Percentiles rank a stretch among this genome's conserved stretches.
phyloP scores from a whole-genome alignment of 1,140 invertebrate genomes.

The Archegozetes longisetosus region DNA sequence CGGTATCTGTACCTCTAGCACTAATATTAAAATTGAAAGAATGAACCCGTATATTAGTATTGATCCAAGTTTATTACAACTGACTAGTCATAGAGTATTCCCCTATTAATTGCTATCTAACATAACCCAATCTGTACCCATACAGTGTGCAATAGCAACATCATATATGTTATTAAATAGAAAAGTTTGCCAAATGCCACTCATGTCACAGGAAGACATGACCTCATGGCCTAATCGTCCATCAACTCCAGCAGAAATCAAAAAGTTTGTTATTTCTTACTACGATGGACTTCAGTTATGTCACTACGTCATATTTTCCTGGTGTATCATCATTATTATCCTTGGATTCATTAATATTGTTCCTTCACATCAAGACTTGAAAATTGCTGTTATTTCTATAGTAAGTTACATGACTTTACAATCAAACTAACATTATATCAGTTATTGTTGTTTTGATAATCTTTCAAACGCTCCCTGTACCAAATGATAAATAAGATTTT shows the following conservation, averaged over 20 bases:
- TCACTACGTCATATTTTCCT: not conserved
- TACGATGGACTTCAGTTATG: not conserved
- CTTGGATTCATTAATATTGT: constrained; percentile 3
- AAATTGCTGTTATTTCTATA: not conserved
- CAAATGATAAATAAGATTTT: not conserved
- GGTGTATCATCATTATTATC: not conserved
- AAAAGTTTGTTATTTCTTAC: not conserved
- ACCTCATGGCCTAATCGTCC: not conserved
- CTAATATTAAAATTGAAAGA: too few species aligned
- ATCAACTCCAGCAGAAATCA: not conserved
- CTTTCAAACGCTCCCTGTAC: not conserved
- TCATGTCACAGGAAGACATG: not conserved
- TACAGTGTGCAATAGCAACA: not conserved
- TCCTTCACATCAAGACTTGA: constrained; percentile 1
- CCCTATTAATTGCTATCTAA: too few species aligned
- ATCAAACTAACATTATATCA: not conserved
- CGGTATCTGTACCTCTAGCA: too few species aligned
- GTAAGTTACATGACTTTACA: not conserved
- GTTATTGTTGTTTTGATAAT: not conserved
- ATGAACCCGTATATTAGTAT: too few species aligned
- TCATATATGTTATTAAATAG: not conserved
- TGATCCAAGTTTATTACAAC: too few species aligned
- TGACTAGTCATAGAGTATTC: too few species aligned
- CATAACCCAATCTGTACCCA: not conserved
- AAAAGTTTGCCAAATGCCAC: not conserved